Base-by-base conservation (phyloP, 1,140 invertebrate species). In the Drosophila ambigua region DNA sequence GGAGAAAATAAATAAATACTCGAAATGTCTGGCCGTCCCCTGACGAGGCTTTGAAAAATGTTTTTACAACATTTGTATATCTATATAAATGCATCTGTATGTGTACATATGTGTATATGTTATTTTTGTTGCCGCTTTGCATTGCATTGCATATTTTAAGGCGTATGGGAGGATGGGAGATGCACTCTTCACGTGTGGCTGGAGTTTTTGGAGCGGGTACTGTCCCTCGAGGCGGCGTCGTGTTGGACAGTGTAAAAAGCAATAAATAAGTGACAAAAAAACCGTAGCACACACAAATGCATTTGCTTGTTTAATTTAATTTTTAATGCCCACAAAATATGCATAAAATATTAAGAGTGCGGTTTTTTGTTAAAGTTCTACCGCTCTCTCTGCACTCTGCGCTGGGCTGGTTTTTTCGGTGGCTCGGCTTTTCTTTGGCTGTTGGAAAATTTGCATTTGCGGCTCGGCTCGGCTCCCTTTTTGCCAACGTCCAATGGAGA, bases 321-420 rank as follows among this genome's bases (percentile, higher is more conserved):
- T 88, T 87, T 87, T 87, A 87, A 88, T 87, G 82, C 83, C 74
- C 82, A 88, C 83, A 82, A 87, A 85, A 87, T 87, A 87, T 87
- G 83, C 83, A 87, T 84, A 84, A 84, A 84, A 84, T 81, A 84
- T 84, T 77, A 84, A 82, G 79, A 69, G 75, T 74, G 64, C 57
- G 65, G 57, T 75, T 64, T 52, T 60, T 78, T 61, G 68, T 73
- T 65, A 65, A 74, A 74, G 52, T 65, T 74, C 50, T 54, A 39
- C 48, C 54, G n/a, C 51, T 57, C 11, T 28, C n/a, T 24, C 16
- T 26, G 48, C 5, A 7, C 11, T 39, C 35, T 13, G 11, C 35
- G 1, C 11, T 39, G 35, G 35, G 11, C 13, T 13, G 11, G 2
- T 62, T 51, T 44, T 52, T 53, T 48, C 57, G 48, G 50, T 53